Evolutionary conservation across 1,140 invertebrate genomes (phyloP), one percentile per base, ranked within the genome.

Genomic region (Halotydeus destructor): DNA sequence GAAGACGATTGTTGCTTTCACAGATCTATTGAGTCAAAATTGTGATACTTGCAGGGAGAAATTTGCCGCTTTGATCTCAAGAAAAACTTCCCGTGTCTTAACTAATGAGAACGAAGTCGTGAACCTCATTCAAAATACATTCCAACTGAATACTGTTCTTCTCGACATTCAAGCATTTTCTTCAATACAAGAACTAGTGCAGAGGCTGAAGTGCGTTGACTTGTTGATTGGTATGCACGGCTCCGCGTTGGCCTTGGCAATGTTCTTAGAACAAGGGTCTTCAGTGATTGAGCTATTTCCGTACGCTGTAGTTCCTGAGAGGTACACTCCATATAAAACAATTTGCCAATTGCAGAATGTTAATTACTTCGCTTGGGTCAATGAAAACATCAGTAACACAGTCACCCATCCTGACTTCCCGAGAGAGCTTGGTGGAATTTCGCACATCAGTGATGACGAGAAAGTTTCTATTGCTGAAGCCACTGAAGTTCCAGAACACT

Each of bases 291-390:
- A 62, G 47, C 24, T 62, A 12, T 62, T 62, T 48, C 60, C 60
- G 3, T 61, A 48, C 50, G 59, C 49, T n/a, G 56, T 69, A 22
- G 54, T 56, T 40, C 55, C 64, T 18, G 38, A 52, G 12, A 49
- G 61, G 44, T 67, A 66, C 21, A 64, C 64, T 14, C 62, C 64
- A 25, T 62, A 64, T 38, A 60, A 57, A 49, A 62, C 60, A n/a
- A 43, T 68, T 4, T 54, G 50, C 46, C 23, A 49, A 6, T 37
- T 64, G 2, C 52, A 58, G 43, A 44, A 55, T 12, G 41, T 66
- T 25, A 37, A 52, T 9, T 69, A 69, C 47, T 46, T 41, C 22
- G 41, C 56, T 3, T 68, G 65, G 66, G 37, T 46, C 27, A 68
- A 68, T 52, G 34, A 23, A 8, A 45, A 59, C 31, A 36, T 47